Conservation (phyloP, 2,888 invertebrate species). For the Tinea pellionella region DNA sequence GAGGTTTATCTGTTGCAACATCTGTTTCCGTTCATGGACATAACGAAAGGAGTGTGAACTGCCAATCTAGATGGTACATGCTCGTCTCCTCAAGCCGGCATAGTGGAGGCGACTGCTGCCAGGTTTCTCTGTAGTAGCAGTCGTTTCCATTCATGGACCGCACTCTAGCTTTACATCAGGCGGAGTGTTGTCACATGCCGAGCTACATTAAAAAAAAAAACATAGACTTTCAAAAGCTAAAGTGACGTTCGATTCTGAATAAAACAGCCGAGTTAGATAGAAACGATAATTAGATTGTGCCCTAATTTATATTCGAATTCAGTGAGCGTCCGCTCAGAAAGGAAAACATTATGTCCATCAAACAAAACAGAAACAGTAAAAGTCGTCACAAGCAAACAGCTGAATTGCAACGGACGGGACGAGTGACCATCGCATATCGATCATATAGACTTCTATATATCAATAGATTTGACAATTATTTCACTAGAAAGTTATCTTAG, state of each 20-base stretch:
- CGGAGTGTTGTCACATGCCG: too few species aligned
- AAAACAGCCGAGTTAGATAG: neutral
- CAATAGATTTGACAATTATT: neutral
- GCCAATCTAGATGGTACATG: too few species aligned
- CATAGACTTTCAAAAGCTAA: neutral
- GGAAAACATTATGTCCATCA: constrained; percentile 2
- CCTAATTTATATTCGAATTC: neutral
- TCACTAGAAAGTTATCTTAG: too few species aligned
- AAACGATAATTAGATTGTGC: neutral
- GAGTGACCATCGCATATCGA: constrained; percentile 16
- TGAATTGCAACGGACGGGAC: constrained; percentile 14
- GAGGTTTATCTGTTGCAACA: too few species aligned
- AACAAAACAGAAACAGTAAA: constrained; percentile 5
- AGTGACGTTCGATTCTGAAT: neutral
- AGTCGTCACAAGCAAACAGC: constrained; percentile 12
- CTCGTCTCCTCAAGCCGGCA: too few species aligned
- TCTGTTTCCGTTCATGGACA: too few species aligned
- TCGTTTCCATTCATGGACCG: too few species aligned
- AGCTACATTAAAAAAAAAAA: too few species aligned
- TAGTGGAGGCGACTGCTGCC: too few species aligned
- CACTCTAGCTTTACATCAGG: too few species aligned
- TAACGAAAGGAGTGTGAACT: too few species aligned
- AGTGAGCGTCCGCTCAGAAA: neutral
- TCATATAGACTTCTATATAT: constrained; percentile 1
- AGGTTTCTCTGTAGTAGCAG: too few species aligned